Conservation (phyloP, 2,888 invertebrate genomes). For the Melanchra persicariae region DNA sequence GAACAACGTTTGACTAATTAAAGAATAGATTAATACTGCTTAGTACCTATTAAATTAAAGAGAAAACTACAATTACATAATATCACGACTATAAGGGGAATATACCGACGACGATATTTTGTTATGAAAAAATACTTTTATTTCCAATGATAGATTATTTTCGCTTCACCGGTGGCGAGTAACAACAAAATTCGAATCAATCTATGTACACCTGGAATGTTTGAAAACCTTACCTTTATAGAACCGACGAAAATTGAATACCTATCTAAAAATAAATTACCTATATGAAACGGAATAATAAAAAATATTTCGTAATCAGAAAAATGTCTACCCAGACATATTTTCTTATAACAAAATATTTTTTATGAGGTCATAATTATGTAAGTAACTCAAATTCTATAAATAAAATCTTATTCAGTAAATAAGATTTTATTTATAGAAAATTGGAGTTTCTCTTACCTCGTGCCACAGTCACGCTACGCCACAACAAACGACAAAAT, state of each 20-base stretch:
- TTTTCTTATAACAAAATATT: not conserved
- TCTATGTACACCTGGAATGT: not conserved
- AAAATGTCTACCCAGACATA: too few species aligned
- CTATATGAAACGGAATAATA: too few species aligned
- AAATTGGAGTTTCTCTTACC: not conserved
- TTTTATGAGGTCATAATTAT: not conserved
- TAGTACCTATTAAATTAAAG: too few species aligned
- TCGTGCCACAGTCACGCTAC: too few species aligned
- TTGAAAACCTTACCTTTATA: not conserved
- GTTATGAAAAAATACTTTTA: not conserved
- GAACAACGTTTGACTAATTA: too few species aligned
- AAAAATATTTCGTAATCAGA: too few species aligned
- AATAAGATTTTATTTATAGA: not conserved
- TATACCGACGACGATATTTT: too few species aligned
- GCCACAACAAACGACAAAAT: too few species aligned
- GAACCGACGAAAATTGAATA: not conserved
- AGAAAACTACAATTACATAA: too few species aligned
- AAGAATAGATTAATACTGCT: too few species aligned
- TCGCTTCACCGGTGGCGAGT: not conserved
- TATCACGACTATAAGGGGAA: too few species aligned
- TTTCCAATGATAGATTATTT: not conserved
- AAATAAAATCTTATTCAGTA: not conserved
- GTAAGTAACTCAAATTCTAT: not conserved
- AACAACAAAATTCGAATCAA: conserved; percentile 2
- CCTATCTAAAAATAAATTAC: not conserved